Base-by-base conservation (phyloP, 2,888 invertebrate genomes). In the Drosophila macrospina region DNA sequence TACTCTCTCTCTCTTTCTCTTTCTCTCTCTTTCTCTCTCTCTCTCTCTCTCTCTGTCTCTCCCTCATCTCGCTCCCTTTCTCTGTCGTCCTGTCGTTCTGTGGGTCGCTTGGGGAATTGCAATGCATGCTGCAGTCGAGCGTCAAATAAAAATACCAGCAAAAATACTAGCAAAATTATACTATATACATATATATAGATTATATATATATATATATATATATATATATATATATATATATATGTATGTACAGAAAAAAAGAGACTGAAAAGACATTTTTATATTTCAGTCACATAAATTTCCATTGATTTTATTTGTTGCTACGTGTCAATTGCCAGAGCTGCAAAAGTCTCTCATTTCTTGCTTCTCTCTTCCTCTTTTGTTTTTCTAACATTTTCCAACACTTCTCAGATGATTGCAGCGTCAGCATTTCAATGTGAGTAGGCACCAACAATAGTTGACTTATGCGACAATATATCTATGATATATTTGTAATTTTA, bases 251-350 rank as follows among this genome's bases (percentile, higher is more conserved):
- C 26, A 45, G 7, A 47, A 7, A 20, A 16, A 16, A 7, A 11
- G 5, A 20, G n/a, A 47, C 61, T 64, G 61, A 76, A 76, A 69
- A 77, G 66, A 39, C 6, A 47, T 11, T 73, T 81, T 80, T 70
- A 80, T 80, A 81, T 81, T 80, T 68, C n/a, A 86, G 80, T 86
- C 86, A 81, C 80, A 81, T 80, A 86, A 41, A 80, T 69, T 61
- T 66, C 68, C 77, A 81, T 86, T 83, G 86, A 81, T 86, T 86
- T 81, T 76, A 51, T 67, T 59, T 59, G 34, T 44, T 51, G 37
- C 62, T 66, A 79, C 83, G 80, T 75, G 80, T 61, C 80, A 32
- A 76, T 63, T 65, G 61, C 32, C 47, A 36, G 5, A 30, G 36
- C 26, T 68, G 34, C 28, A 20, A 41, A 60, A 54, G 48, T 48